Evolutionary conservation across 64 coral and sea anemone genomes (phyloP).

Genomic region (Porites australiensis): DNA sequence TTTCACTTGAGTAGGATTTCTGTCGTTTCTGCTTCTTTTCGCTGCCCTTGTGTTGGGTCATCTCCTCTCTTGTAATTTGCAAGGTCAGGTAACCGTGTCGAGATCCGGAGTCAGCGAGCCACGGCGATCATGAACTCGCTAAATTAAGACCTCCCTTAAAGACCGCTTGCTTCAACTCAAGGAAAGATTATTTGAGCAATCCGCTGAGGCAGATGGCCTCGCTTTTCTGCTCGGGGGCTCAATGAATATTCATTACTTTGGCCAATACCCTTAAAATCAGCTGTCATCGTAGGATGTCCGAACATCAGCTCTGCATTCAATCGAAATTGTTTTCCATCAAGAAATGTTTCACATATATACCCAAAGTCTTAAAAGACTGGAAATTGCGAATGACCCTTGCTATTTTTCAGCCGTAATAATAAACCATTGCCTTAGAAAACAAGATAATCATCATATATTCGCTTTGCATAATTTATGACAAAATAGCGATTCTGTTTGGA

Average conservation of each 20-base stretch:
- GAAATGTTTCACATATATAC: not conserved
- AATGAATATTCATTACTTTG: constrained; percentile 31
- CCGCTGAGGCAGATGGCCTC: constrained; percentile 54
- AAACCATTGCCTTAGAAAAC: not conserved
- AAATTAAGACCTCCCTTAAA: constrained; percentile 28
- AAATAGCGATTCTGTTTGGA: constrained; percentile 18
- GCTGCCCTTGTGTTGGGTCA: constrained; percentile 7
- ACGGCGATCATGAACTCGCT: constrained; percentile 26
- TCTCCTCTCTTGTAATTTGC: not conserved
- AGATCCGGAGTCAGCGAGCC: not conserved
- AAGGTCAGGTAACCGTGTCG: not conserved
- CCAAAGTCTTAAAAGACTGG: not conserved
- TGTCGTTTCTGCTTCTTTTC: not conserved
- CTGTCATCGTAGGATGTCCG: not conserved
- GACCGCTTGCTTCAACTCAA: constrained; percentile 30
- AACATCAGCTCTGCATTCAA: not conserved
- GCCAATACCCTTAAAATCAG: not conserved
- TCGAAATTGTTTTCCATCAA: not conserved
- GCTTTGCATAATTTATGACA: constrained; percentile 38
- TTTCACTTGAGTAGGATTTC: constrained; percentile 23
- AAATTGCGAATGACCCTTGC: not conserved
- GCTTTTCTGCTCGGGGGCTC: constrained; percentile 19
- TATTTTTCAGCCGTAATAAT: not conserved
- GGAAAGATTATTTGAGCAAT: constrained; percentile 56
- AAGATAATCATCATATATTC: not conserved